Percentiles rank a stretch among this genome's conserved stretches.
These are phyloP conservation scores for Mylabris phalerata DNA, from an alignment of 1,140 invertebrate genomes.

Conservation along the genomic window DNA sequence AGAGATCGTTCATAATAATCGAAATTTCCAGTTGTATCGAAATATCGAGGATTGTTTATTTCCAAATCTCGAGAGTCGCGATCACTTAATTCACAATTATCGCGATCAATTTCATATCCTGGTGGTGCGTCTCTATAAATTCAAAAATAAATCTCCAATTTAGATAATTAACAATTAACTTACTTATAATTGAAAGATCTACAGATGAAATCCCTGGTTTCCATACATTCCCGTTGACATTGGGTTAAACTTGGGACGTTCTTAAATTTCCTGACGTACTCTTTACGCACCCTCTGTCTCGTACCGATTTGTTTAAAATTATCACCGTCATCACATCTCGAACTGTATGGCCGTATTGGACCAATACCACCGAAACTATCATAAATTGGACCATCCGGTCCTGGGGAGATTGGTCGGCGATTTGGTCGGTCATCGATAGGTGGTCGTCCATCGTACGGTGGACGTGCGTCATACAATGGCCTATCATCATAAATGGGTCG, in stretches of 20 bases:
- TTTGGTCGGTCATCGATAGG: slow-evolving; percentile 29
- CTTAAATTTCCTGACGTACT: slow-evolving; percentile 68
- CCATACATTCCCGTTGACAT: slow-evolving; percentile 76
- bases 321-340: slow-evolving; percentile 69
- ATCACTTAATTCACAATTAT: slow-evolving; percentile 86
- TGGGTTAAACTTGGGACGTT: slow-evolving; percentile 64
- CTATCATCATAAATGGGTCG: slow-evolving; percentile 28
- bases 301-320: slow-evolving; percentile 72
- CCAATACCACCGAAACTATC: slow-evolving; percentile 28
- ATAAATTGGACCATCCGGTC: slow-evolving; percentile 40
- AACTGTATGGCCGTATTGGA: slow-evolving; percentile 37
- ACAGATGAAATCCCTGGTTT: slow-evolving; percentile 78
- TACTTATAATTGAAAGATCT: slow-evolving; percentile 79
- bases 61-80: slow-evolving; percentile 77
- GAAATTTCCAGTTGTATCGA: slow-evolving; percentile 74
- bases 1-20: slow-evolving; percentile 80
- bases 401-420: slow-evolving; percentile 36
- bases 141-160: neutral
- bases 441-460: slow-evolving; percentile 21
- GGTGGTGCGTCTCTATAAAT: slow-evolving; percentile 47
- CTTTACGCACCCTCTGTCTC: slow-evolving; percentile 66
- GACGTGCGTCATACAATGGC: slow-evolving; percentile 28
- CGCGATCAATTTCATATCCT: slow-evolving; percentile 58
- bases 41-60: slow-evolving; percentile 74
- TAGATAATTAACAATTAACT: slow-evolving; percentile 2